Base-by-base conservation (phyloP, 2,888 invertebrate species). In the Drosophila infuscata region DNA sequence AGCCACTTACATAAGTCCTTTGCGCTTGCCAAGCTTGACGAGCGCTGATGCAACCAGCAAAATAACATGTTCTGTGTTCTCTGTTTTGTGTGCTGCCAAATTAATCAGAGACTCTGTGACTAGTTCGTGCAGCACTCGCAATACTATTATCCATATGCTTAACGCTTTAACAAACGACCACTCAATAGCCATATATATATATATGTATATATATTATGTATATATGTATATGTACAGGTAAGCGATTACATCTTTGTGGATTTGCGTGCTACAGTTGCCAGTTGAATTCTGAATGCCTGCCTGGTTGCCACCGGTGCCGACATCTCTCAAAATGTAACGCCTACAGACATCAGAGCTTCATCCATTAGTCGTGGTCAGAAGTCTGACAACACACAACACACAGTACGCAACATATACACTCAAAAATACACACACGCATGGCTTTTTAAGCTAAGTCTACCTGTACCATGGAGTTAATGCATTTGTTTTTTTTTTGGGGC, bases 351-450 rank as follows among this genome's bases (percentile, higher is more conserved):
- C 20, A 69, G 59, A 69, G 59, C 38, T 60, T 17, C 58, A 85
- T 70, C 74, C 73, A 82, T 88, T 82, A 86, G 78, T 61, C 59
- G 83, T 74, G 66, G 80, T 77, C 61, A 56, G 58, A 32, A 70
- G 49, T 49, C 59, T 46, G 52, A 56, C 64, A 70, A 56, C 30
- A 65, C 41, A 74, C 30, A 53, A 52, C n/a, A 51, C 29, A 32
- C n/a, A 51, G 25, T 25, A 25, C 25, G 25, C 25, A 25, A 51
- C 32, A 53, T 8, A 53, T 25, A 53, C 20, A 54, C 35, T 25
- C 8, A 25, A 51, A 52, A 46, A 69, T 29, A 67, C 43, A 53
- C 20, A 72, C 41, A 53, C 57, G 33, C 51, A 56, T 57, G 71
- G 29, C 54, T 53, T 67, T 46, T 48, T 57, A 41, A 54, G 41